Base-by-base conservation (phyloP, 2,113 vertebrate genomes). In the human (Homo sapiens) region DNA sequence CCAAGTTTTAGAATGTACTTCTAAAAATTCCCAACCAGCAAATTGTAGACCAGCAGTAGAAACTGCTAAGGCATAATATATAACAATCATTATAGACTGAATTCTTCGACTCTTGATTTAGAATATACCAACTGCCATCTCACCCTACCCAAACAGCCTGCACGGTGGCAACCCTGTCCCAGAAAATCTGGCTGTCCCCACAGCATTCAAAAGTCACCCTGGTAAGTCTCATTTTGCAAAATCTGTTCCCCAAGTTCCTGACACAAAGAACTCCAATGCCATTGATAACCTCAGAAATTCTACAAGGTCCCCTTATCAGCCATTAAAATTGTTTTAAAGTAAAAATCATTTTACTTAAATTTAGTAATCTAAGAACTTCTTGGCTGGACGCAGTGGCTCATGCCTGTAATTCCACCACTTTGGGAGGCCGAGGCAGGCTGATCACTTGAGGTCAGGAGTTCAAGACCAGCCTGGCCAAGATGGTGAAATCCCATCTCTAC, bases 1-100 rank as follows among this genome's bases (percentile, higher is more conserved):
- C 23, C 73, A 82, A 48, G 40, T 52, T 66, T 80, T 0, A 91
- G 59, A 92, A 92, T 92, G 72, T 73, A 90, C 52, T 87, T 97
- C 73, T 95, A 81, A 93, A 89, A 93, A 79, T 80, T 95, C 35
- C 72, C 78, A 95, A 72, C 38, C 50, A 92, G 40, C 84, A 75
- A 89, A 92, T 80, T 93, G 38, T 61, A 96, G 57, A 84, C 55
- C 35, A 66, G 57, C 32, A 96, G 48, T 40, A 70, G 66, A 12
- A 94, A 86, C 35, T 38, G 30, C 45, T 48, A 78, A 92, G 32
- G 32, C 48, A 87, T 55, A 55, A 48, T 32, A 94, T 7, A 22
- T 72, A 90, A 93, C 76, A 79, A 73, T 52, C 52, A 73, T 50
- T 20, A 66, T 27, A 83, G 27, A 43, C 13, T 75, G 35, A 93